These are phyloP conservation scores for Sipha flava DNA, from an alignment of 1,140 invertebrate species.

Conservation along the genomic window DNA sequence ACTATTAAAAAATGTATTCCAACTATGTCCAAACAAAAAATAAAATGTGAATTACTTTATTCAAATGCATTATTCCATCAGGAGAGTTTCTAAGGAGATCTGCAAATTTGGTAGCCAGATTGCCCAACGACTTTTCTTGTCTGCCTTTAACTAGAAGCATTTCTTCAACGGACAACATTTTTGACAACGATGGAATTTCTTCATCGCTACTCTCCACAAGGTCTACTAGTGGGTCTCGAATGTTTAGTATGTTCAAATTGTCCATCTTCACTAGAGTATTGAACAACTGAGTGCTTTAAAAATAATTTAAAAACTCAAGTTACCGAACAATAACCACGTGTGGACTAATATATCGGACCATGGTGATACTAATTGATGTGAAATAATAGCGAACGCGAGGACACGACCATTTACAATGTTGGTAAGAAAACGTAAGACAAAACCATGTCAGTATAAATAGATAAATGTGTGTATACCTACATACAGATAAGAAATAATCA, in stretches of 20 bases:
- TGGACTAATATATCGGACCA: too few species aligned
- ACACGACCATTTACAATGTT: too few species aligned
- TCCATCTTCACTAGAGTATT: background rate
- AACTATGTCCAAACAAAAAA: too few species aligned
- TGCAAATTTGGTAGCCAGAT: constrained; percentile 90
- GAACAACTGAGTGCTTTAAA: background rate
- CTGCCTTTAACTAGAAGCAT: constrained; percentile 41
- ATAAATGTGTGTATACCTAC: too few species aligned
- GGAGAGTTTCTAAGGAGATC: constrained; percentile 74
- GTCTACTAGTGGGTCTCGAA: too few species aligned
- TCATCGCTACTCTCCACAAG: background rate
- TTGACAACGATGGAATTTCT: background rate
- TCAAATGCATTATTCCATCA: constrained; percentile 82
- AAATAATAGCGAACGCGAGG: too few species aligned
- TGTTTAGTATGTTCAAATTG: background rate
- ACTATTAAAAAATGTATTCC: too few species aligned
- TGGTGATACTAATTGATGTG: too few species aligned
- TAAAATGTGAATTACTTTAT: constrained; percentile 41
- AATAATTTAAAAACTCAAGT: background rate
- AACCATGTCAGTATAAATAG: too few species aligned
- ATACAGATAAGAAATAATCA: background rate
- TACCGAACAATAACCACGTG: too few species aligned
- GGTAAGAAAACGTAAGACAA: too few species aligned
- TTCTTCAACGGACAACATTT: constrained; percentile 4
- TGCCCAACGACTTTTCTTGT: constrained; percentile 82